Percentiles rank a stretch among this genome's conserved stretches.
phyloP scores from a whole-genome alignment of 2,797 vertebrate genomes.

The Micromesistius poutassou region DNA sequence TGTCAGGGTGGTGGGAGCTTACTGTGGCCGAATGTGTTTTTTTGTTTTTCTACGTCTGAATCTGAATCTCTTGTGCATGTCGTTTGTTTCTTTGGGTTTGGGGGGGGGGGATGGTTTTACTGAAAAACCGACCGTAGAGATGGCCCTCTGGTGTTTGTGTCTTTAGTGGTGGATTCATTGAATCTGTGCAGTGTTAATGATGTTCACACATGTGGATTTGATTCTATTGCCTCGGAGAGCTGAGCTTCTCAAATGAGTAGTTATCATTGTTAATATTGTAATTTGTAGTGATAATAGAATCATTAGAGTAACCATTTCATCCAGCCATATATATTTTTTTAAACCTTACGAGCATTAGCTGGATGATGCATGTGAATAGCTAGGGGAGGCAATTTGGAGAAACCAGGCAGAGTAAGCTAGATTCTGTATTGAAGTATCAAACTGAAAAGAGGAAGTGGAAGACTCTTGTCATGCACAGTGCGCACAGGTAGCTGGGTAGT shows the following conservation, averaged over 20 bases:
- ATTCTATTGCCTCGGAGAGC: background rate
- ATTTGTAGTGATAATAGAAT: background rate
- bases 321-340: background rate
- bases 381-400: no score
- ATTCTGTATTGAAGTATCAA: no score
- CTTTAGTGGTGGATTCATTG: background rate
- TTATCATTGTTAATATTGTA: background rate
- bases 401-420: no score
- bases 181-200: background rate
- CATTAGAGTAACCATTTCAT: background rate
- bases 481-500: no score
- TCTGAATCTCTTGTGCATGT: background rate
- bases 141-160: background rate
- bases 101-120: background rate
- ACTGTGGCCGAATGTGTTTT: background rate
- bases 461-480: no score
- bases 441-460: no score
- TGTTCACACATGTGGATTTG: background rate
- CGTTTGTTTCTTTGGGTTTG: background rate
- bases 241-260: background rate
- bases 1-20: background rate
- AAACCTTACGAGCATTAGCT: slow-evolving; percentile 14
- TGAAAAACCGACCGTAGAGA: background rate
- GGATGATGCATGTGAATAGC: background rate
- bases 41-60: background rate